phyloP scores from a whole-genome alignment of 2,888 invertebrate genomes.

The Uropetala carovei region DNA sequence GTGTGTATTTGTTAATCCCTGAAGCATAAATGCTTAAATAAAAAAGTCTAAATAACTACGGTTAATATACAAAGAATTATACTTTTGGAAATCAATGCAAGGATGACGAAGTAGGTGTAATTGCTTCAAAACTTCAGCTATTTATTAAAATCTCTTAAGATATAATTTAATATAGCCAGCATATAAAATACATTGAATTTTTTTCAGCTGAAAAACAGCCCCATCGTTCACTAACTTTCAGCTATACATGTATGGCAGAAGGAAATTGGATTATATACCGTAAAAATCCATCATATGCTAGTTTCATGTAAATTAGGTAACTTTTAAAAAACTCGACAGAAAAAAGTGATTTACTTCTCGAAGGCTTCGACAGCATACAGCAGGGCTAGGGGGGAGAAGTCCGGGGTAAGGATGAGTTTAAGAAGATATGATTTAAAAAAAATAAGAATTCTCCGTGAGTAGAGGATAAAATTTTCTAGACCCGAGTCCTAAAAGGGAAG shows the following conservation, averaged over 20 bases:
- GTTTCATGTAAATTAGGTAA: neutral
- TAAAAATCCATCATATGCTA: neutral
- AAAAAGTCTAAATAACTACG: too few relatives aligned
- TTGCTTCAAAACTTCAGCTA: too few relatives aligned
- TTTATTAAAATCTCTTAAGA: neutral
- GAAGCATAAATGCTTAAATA: too few relatives aligned
- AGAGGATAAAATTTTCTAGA: neutral
- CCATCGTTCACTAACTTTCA: neutral
- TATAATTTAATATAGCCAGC: neutral
- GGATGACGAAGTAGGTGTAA: too few relatives aligned
- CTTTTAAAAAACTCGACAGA: neutral
- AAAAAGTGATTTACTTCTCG: slow-evolving; percentile 8
- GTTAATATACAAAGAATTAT: too few relatives aligned
- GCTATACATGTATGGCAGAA: neutral
- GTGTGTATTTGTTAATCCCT: too few relatives aligned
- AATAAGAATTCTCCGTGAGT: neutral
- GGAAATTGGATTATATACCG: neutral
- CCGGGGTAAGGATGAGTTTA: neutral
- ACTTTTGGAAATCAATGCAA: too few relatives aligned
- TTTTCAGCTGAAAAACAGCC: neutral
- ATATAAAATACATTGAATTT: neutral
- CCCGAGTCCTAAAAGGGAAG: neutral
- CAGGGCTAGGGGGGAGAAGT: neutral
- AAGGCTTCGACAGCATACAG: neutral
- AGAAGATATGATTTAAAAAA: neutral